These are phyloP conservation scores for Perca flavescens DNA, from an alignment of 2,113 vertebrate species.

Conservation along the genomic window DNA sequence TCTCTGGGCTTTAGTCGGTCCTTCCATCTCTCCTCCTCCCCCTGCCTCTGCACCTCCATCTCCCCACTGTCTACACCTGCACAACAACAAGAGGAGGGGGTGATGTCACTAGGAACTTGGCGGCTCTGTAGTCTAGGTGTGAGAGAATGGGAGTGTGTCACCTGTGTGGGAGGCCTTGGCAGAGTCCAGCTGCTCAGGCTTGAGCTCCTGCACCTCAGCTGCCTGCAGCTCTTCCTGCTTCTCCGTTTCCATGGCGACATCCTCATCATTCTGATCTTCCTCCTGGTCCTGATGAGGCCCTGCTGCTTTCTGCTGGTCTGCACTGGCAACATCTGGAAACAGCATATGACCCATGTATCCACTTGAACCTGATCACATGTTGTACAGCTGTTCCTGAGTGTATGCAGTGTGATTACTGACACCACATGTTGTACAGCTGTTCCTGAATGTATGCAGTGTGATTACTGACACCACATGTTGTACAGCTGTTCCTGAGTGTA, in stretches of 20 bases:
- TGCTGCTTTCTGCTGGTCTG: slow-evolving; percentile 89
- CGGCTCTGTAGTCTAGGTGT: not conserved
- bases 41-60: slow-evolving; percentile 81
- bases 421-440: too few relatives aligned
- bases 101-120: not conserved
- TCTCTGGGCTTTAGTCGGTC: slow-evolving; percentile 57
- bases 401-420: too few relatives aligned
- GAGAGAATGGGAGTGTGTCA: slow-evolving; percentile 11
- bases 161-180: slow-evolving; percentile 81
- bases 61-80: slow-evolving; percentile 84
- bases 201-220: slow-evolving; percentile 87
- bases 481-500: not conserved
- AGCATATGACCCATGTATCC: not conserved
- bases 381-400: too few relatives aligned
- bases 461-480: too few relatives aligned
- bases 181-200: slow-evolving; percentile 86
- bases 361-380: too few relatives aligned
- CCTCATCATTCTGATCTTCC: slow-evolving; percentile 79
- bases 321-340: slow-evolving; percentile 90
- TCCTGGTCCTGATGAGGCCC: slow-evolving; percentile 76
- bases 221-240: slow-evolving; percentile 83
- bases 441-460: too few relatives aligned
- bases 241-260: slow-evolving; percentile 86
- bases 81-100: not conserved
- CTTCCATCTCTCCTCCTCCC: slow-evolving; percentile 75